Conservation (phyloP, 2,797 vertebrate genomes). For the Neosilurus hyrtlii region DNA sequence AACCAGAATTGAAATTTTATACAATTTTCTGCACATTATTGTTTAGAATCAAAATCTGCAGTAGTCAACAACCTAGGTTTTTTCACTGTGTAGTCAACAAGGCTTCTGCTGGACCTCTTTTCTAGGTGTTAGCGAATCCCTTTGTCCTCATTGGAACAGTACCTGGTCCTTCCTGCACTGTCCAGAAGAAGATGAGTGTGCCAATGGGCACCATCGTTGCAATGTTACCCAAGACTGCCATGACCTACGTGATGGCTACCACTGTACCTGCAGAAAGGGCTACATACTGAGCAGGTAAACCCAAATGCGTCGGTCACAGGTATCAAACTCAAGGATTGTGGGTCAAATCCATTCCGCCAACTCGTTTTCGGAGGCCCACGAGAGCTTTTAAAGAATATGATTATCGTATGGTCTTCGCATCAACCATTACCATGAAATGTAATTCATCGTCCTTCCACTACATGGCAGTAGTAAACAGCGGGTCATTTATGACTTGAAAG, state of each 20-base stretch:
- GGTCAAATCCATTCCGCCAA: too few species aligned
- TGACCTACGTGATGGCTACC: slow-evolving; percentile 79
- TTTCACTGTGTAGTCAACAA: background rate
- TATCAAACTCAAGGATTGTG: too few species aligned
- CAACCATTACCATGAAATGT: too few species aligned
- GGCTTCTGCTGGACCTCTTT: background rate
- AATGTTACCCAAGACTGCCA: slow-evolving; percentile 90
- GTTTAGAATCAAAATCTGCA: background rate
- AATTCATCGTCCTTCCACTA: too few species aligned
- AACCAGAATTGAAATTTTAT: background rate
- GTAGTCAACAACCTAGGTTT: background rate
- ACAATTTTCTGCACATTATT: background rate
- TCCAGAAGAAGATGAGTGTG: slow-evolving; percentile 88
- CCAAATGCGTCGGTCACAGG: background rate
- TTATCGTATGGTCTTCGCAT: too few species aligned
- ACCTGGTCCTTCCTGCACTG: slow-evolving; percentile 90
- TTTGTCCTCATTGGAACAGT: slow-evolving; percentile 74
- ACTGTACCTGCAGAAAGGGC: slow-evolving; percentile 88
- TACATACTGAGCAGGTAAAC: slow-evolving; percentile 84
- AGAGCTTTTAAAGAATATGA: too few species aligned
- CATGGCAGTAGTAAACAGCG: too few species aligned
- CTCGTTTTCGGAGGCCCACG: too few species aligned
- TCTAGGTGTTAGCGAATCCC: slow-evolving; percentile 71
- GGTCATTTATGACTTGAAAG: too few species aligned
- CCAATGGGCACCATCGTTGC: slow-evolving; percentile 86